Evolutionary conservation across 2,888 invertebrate species (phyloP).

Genomic region (Cistogaster globosa): DNA sequence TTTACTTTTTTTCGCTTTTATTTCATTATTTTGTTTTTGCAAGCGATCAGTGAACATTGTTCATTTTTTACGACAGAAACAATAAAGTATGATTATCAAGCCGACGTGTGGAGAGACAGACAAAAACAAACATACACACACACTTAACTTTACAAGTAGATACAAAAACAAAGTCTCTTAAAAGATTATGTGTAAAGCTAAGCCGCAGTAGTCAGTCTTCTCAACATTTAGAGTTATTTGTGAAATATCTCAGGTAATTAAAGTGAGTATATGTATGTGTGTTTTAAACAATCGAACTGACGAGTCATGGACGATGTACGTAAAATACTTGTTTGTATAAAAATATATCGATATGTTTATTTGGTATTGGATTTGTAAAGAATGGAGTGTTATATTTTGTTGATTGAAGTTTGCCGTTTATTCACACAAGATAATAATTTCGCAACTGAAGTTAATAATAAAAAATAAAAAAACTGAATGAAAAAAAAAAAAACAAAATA

Average conservation of each 20-base stretch:
- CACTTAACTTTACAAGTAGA: constrained; percentile 17
- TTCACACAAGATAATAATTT: constrained; percentile 67
- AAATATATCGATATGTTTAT: constrained; percentile 34
- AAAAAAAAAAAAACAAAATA: constrained; percentile 15
- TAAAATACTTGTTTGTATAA: background rate
- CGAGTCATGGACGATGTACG: constrained; percentile 35
- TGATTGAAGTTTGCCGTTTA: constrained; percentile 69
- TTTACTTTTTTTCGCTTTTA: constrained; percentile 37
- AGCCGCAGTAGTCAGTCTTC: constrained; percentile 56
- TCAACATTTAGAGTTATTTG: constrained; percentile 55
- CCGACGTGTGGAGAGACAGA: constrained; percentile 15
- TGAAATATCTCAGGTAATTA: constrained; percentile 66
- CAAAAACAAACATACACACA: background rate
- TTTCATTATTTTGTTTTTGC: constrained; percentile 50
- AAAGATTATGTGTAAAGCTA: constrained; percentile 53
- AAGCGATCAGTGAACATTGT: constrained; percentile 58
- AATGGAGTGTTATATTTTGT: constrained; percentile 61
- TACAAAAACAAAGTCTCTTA: background rate
- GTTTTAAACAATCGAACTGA: constrained; percentile 48
- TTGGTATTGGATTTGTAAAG: constrained; percentile 57
- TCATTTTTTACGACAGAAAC: constrained; percentile 39
- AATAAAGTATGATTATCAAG: constrained; percentile 32
- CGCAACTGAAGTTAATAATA: constrained; percentile 51
- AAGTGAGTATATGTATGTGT: constrained; percentile 58
- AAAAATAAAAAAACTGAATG: background rate